phyloP scores from a whole-genome alignment of 2,113 vertebrate species.

The Fulica atra region DNA sequence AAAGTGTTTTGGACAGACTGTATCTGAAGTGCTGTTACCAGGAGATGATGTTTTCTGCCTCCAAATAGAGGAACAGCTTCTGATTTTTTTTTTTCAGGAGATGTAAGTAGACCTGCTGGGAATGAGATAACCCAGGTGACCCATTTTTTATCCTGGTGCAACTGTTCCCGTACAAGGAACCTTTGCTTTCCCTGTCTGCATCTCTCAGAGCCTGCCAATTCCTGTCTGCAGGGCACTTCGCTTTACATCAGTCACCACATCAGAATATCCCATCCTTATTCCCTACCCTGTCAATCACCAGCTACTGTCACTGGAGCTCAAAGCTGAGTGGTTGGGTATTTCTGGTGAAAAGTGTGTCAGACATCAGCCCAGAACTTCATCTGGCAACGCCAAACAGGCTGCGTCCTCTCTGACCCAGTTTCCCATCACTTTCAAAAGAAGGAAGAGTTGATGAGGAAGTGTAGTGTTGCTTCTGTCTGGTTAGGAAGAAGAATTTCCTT shows the following conservation, averaged over 20 bases:
- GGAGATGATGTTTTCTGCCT: not conserved
- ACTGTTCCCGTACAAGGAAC: not conserved
- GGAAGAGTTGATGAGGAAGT: not conserved
- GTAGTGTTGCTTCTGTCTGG: not conserved
- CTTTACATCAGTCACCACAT: not conserved
- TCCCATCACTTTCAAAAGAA: not conserved
- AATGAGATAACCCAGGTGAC: not conserved
- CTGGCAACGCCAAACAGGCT: not conserved
- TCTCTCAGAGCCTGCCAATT: not conserved
- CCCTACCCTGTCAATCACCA: not conserved
- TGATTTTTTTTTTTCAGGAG: not conserved
- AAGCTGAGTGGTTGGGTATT: not conserved
- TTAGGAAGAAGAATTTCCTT: not conserved
- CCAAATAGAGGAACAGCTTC: not conserved
- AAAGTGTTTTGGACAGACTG: not conserved
- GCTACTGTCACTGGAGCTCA: not conserved
- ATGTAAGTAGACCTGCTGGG: not conserved
- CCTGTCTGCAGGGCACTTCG: not conserved
- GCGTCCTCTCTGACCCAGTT: not conserved
- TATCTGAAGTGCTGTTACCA: not conserved
- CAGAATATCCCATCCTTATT: not conserved
- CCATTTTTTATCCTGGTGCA: not conserved
- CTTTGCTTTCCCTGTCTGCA: not conserved
- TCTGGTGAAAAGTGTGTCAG: not conserved
- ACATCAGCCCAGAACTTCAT: not conserved